Evolutionary conservation across 2,797 vertebrate species (phyloP).

Genomic region (Urosaurus nigricauda): DNA sequence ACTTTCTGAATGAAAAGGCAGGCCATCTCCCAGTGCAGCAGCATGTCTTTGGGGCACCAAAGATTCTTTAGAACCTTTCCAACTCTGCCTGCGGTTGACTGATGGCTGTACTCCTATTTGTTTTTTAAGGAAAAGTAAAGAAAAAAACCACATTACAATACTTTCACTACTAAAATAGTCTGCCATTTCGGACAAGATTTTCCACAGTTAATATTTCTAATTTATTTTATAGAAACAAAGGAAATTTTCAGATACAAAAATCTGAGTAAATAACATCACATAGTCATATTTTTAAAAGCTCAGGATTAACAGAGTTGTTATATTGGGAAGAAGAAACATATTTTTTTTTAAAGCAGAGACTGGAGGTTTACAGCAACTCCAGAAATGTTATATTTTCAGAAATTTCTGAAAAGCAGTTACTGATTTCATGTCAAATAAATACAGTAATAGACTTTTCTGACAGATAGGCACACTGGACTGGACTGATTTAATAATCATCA

Average conservation of each 20-base stretch:
- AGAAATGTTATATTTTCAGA: too few species aligned
- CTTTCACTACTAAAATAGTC: neutral
- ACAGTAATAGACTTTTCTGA: too few species aligned
- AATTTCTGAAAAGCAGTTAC: too few species aligned
- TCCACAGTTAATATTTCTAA: neutral
- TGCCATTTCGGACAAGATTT: neutral
- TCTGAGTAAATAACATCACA: neutral
- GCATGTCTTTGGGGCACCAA: conserved; percentile 89
- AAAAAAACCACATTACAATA: neutral
- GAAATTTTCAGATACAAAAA: neutral
- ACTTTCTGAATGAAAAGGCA: conserved; percentile 90
- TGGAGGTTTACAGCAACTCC: too few species aligned
- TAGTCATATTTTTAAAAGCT: too few species aligned
- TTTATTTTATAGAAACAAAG: neutral
- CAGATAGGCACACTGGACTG: too few species aligned
- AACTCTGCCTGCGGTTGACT: conserved; percentile 91
- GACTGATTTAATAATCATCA: too few species aligned
- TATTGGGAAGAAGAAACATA: too few species aligned
- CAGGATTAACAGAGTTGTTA: too few species aligned
- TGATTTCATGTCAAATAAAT: too few species aligned
- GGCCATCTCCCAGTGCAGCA: conserved; percentile 86
- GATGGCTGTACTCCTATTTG: conserved; percentile 87
- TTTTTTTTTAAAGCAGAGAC: too few species aligned
- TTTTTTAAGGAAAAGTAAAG: conserved; percentile 52
- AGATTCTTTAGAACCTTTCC: conserved; percentile 98